Percentiles rank a stretch among this genome's conserved stretches.
Conservation (phyloP, 2,113 vertebrate genomes). For the Anseranas semipalmata region DNA sequence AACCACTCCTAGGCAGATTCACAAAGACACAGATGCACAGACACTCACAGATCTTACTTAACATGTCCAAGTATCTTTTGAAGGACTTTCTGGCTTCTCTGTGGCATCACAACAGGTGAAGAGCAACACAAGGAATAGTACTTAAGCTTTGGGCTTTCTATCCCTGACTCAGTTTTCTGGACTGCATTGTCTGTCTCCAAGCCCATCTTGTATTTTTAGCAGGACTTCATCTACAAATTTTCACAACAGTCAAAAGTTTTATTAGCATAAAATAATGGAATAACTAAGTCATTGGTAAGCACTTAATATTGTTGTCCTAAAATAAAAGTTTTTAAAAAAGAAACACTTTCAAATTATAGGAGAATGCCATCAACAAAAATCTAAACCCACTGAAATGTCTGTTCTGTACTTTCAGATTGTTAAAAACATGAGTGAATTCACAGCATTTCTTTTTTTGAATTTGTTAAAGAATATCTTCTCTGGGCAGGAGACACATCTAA, state of each 20-base stretch:
- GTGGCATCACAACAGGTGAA: not conserved
- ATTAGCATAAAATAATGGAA: not conserved
- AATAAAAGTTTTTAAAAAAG: not conserved
- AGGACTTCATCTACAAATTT: not conserved
- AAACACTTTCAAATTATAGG: not conserved
- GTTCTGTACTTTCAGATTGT: not conserved
- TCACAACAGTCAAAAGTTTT: not conserved
- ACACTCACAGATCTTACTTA: not conserved
- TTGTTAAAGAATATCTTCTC: not conserved
- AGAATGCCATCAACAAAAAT: not conserved
- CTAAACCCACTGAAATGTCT: not conserved
- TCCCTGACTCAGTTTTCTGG: not conserved
- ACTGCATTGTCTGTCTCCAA: not conserved
- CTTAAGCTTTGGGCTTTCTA: not conserved
- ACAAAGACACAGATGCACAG: not conserved
- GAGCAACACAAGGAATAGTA: not conserved
- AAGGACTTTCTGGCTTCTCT: not conserved
- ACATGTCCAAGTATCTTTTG: not conserved
- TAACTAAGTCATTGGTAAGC: not conserved
- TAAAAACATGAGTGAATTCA: not conserved
- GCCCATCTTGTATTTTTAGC: not conserved
- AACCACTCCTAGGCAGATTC: too few species aligned
- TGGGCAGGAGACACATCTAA: not conserved
- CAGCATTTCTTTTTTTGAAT: not conserved
- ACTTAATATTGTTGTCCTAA: not conserved